phyloP scores from a whole-genome alignment of 2,797 vertebrate genomes.

The Parauchenoglanis ngamensis region DNA sequence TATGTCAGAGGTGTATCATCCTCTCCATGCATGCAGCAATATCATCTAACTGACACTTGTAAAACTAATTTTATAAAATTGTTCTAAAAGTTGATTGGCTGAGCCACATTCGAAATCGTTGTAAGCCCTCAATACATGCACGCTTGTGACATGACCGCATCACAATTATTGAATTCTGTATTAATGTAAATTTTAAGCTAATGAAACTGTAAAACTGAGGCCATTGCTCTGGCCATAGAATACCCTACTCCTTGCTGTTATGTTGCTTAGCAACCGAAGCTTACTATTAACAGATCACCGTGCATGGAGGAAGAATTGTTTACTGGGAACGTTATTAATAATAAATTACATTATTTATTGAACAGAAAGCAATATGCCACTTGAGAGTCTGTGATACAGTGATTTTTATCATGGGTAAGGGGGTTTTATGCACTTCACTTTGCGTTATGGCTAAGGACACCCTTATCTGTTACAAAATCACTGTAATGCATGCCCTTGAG shows the following conservation, averaged over 20 bases:
- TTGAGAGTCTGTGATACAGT: background rate
- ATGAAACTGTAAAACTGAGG: background rate
- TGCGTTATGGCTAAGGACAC: background rate
- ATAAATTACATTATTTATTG: background rate
- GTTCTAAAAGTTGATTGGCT: background rate
- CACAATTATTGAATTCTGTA: background rate
- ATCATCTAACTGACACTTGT: background rate
- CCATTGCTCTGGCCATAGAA: background rate
- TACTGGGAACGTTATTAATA: slow-evolving; percentile 19
- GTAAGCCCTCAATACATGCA: background rate
- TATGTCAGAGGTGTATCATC: background rate
- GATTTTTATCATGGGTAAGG: background rate
- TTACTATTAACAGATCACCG: background rate
- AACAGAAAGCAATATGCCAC: background rate
- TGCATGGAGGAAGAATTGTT: background rate
- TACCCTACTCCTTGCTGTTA: background rate
- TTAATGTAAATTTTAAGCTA: background rate
- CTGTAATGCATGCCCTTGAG: background rate
- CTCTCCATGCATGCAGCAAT: background rate
- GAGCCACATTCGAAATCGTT: background rate
- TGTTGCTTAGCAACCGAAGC: slow-evolving; percentile 19
- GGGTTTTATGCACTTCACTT: background rate
- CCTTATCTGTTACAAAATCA: background rate
- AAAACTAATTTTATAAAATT: background rate
- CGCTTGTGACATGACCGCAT: background rate